These are phyloP conservation scores for Alouatta palliata DNA, from an alignment of 2,113 vertebrate genomes.

Conservation along the genomic window DNA sequence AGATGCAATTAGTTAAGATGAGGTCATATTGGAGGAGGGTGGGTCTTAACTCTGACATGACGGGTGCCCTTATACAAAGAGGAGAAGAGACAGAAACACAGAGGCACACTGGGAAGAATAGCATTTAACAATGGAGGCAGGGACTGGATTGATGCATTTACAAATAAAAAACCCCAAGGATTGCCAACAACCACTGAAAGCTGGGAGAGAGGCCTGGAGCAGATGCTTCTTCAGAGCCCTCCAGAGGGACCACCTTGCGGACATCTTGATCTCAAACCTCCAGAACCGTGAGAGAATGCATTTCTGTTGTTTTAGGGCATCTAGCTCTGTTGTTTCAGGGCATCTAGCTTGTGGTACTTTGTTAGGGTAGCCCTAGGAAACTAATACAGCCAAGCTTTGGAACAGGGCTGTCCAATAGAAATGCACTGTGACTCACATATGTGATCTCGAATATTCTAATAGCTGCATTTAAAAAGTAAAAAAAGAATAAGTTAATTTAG, in stretches of 20 bases:
- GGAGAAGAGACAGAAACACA: neutral
- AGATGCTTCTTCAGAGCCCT: neutral
- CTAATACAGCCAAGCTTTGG: neutral
- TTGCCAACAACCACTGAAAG: neutral
- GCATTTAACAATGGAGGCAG: accelerated
- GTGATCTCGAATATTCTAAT: neutral
- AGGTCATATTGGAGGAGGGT: neutral
- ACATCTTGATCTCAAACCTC: neutral
- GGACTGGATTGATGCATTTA: neutral
- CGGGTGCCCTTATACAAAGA: neutral
- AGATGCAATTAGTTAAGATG: neutral
- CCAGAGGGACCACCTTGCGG: neutral
- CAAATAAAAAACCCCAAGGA: neutral
- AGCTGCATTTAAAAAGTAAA: neutral
- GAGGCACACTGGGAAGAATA: neutral
- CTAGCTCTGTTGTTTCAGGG: neutral
- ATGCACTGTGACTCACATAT: neutral
- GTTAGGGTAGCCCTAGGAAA: neutral
- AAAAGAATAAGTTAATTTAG: neutral
- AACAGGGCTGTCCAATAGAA: neutral
- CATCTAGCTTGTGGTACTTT: neutral
- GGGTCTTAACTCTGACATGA: neutral
- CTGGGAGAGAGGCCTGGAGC: neutral
- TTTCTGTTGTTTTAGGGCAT: neutral
- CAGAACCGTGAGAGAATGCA: neutral